Evolutionary conservation across 1,140 invertebrate species (phyloP).

Genomic region (Sitobion miscanthi): DNA sequence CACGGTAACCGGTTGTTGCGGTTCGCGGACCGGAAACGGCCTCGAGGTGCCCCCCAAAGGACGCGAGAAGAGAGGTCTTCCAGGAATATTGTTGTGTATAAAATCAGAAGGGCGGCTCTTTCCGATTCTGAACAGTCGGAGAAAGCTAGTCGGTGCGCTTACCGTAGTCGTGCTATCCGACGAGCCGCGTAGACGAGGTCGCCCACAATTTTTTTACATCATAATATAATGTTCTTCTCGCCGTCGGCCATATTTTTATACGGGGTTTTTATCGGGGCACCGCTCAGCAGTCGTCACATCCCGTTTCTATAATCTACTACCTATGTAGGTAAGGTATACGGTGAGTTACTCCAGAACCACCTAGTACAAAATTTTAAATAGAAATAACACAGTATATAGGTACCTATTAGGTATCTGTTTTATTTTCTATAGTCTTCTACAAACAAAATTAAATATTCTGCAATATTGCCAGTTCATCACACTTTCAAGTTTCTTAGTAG

Average conservation of each 20-base stretch:
- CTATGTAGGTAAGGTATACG: neutral
- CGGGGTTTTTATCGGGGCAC: neutral
- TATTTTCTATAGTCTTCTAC: neutral
- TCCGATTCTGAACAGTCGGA: neutral
- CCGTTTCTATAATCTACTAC: neutral
- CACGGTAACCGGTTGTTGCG: neutral
- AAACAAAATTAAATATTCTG: neutral
- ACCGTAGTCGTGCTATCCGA: neutral
- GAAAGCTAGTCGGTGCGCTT: neutral
- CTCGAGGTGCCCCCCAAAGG: conserved; percentile 8
- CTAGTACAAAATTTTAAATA: neutral
- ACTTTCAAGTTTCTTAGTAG: neutral
- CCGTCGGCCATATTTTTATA: neutral
- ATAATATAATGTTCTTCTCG: neutral
- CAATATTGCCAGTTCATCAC: neutral
- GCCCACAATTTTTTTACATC: conserved; percentile 10
- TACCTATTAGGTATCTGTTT: too few relatives aligned
- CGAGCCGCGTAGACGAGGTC: neutral
- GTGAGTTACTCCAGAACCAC: neutral
- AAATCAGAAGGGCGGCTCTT: neutral
- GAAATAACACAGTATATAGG: neutral
- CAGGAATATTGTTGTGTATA: neutral
- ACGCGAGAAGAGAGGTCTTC: neutral
- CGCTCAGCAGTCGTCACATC: neutral
- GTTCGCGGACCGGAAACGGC: conserved; percentile 11